phyloP scores from a whole-genome alignment of 2,888 invertebrate species.

The Spicauda simplicius region DNA sequence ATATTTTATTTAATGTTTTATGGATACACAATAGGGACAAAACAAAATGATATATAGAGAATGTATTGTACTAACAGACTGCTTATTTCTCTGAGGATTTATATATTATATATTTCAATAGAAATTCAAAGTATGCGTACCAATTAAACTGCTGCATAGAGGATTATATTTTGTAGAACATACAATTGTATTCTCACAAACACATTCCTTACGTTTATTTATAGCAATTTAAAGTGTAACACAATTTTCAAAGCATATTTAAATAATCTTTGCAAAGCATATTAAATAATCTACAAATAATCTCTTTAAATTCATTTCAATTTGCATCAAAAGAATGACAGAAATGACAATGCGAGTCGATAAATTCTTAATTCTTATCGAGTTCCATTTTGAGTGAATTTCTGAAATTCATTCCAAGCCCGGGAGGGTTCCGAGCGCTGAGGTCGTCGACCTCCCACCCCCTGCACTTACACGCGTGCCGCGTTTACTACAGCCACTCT shows the following conservation, averaged over 20 bases:
- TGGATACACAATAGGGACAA: too few relatives aligned
- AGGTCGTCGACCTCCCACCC: slow-evolving; percentile 47
- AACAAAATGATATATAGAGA: too few relatives aligned
- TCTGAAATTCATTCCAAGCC: slow-evolving; percentile 29
- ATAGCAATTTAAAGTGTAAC: not conserved
- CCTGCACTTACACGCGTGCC: slow-evolving; percentile 35
- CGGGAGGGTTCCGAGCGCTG: slow-evolving; percentile 30
- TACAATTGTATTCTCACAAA: too few relatives aligned
- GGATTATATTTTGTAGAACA: too few relatives aligned
- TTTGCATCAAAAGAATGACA: not conserved
- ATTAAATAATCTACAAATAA: not conserved
- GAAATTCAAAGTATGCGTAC: too few relatives aligned
- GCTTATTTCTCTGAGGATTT: too few relatives aligned
- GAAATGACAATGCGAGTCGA: slow-evolving; percentile 21
- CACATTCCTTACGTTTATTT: too few relatives aligned
- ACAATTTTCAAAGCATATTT: not conserved
- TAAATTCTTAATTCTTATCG: slow-evolving; percentile 33
- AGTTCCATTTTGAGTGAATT: slow-evolving; percentile 34
- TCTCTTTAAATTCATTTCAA: not conserved
- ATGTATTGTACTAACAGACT: too few relatives aligned
- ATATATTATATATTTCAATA: too few relatives aligned
- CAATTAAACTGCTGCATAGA: too few relatives aligned
- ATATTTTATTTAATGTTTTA: too few relatives aligned
- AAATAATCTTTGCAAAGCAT: not conserved
- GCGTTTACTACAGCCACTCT: slow-evolving; percentile 11